These are phyloP conservation scores for Scomberomorus guttatus DNA, from an alignment of 2,797 vertebrate species.

Conservation along the genomic window DNA sequence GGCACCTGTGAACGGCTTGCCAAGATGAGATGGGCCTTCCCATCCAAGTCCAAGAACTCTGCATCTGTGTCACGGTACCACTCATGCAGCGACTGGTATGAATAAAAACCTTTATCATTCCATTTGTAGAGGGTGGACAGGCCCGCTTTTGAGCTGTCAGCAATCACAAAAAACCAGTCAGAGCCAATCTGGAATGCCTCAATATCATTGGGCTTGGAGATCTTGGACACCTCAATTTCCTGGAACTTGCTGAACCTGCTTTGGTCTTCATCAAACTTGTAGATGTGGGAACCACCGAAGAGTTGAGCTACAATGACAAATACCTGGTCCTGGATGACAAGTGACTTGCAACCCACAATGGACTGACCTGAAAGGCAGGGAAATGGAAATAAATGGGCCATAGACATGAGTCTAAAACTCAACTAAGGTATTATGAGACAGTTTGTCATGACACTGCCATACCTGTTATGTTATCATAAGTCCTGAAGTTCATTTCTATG, in stretches of 20 bases:
- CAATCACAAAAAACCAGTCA: slow-evolving; percentile 96
- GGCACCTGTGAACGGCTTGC: slow-evolving; percentile 97
- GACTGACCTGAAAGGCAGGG: slow-evolving; percentile 90
- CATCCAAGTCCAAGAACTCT: slow-evolving; percentile 94
- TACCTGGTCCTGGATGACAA: slow-evolving; percentile 94
- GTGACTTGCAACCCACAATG: slow-evolving; percentile 96
- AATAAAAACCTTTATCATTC: slow-evolving; percentile 98
- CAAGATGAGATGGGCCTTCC: slow-evolving; percentile 94
- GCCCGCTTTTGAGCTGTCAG: slow-evolving; percentile 98
- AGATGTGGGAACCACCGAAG: slow-evolving; percentile 98
- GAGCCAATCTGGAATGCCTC: slow-evolving; percentile 95
- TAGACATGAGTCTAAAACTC: background rate
- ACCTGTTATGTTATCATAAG: slow-evolving; percentile 99
- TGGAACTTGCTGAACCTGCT: slow-evolving; percentile 98
- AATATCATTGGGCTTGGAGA: slow-evolving; percentile 98
- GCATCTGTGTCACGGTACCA: slow-evolving; percentile 99
- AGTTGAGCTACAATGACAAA: slow-evolving; percentile 99
- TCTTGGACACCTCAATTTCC: slow-evolving; percentile 96
- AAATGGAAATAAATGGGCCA: background rate
- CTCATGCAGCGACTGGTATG: slow-evolving; percentile 96
- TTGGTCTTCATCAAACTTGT: slow-evolving; percentile 97
- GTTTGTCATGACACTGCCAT: slow-evolving; percentile 6
- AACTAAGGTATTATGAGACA: background rate
- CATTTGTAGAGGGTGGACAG: slow-evolving; percentile 98
- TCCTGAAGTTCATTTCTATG: slow-evolving; percentile 99